Percentiles rank a stretch among this genome's conserved stretches.
These are phyloP conservation scores for Gyps fulvus DNA, from an alignment of 2,113 vertebrate species.

Conservation along the genomic window DNA sequence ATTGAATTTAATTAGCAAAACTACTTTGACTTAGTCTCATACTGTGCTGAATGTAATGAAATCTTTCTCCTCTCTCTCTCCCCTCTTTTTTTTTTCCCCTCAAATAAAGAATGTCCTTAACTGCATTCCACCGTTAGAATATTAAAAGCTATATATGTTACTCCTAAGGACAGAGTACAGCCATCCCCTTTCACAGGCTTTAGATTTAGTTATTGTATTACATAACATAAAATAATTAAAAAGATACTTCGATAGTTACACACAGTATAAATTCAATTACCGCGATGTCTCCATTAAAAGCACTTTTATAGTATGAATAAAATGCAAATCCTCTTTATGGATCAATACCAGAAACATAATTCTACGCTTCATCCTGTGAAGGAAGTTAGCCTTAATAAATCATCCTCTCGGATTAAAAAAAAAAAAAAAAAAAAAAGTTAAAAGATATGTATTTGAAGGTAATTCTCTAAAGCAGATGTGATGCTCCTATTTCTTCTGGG, in stretches of 20 bases:
- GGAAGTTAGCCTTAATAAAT: constrained; percentile 76
- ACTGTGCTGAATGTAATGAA: constrained; percentile 82
- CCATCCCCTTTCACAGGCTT: constrained; percentile 68
- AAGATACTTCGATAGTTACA: constrained; percentile 78
- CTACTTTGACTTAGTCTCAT: constrained; percentile 87
- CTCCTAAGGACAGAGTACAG: constrained; percentile 68
- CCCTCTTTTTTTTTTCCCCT: neutral
- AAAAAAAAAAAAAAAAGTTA: constrained; percentile 18
- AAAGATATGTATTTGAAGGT: constrained; percentile 38
- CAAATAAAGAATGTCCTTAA: constrained; percentile 76
- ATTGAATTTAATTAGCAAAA: constrained; percentile 98
- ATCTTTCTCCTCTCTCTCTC: constrained; percentile 66
- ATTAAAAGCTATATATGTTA: constrained; percentile 75
- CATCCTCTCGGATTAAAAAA: constrained; percentile 32
- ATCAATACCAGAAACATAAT: constrained; percentile 81
- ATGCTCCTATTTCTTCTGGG: neutral
- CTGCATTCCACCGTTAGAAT: constrained; percentile 70
- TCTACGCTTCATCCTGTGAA: constrained; percentile 73
- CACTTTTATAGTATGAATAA: constrained; percentile 83
- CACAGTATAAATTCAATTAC: constrained; percentile 83
- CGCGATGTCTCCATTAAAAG: constrained; percentile 78
- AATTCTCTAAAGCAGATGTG: constrained; percentile 29
- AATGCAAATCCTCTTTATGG: constrained; percentile 81
- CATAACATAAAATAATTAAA: constrained; percentile 80
- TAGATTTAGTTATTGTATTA: constrained; percentile 76